Conservation (phyloP, 92 coral and sea anemone genomes). For the Zoanthus solanderi region DNA sequence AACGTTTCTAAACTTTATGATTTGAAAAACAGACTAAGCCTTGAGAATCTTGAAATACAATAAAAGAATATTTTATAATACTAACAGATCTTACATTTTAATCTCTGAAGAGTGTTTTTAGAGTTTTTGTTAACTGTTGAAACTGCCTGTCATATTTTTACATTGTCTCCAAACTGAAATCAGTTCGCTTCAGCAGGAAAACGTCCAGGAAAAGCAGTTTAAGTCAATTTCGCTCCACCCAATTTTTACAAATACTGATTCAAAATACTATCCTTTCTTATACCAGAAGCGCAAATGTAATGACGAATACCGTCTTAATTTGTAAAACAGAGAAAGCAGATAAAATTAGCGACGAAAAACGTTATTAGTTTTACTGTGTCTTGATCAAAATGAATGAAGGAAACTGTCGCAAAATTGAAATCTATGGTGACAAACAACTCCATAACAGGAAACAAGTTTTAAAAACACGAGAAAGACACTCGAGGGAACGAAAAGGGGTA, state of each 20-base stretch:
- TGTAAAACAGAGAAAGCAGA: neutral
- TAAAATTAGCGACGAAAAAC: neutral
- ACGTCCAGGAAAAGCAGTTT: neutral
- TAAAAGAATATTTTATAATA: too few species aligned
- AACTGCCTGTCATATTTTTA: neutral
- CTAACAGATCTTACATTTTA: neutral
- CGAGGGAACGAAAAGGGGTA: neutral
- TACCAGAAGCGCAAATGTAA: neutral
- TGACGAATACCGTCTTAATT: neutral
- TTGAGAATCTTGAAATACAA: too few species aligned
- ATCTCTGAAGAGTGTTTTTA: neutral
- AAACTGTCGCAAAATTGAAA: conserved; percentile 1
- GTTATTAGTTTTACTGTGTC: neutral
- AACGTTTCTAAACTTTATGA: neutral
- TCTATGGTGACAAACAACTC: conserved; percentile 9
- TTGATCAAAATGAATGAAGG: neutral
- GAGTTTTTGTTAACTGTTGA: neutral
- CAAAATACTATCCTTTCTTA: neutral
- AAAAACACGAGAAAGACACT: neutral
- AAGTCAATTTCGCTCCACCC: conserved; percentile 39
- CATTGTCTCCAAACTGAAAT: conserved; percentile 8
- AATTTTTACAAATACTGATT: conserved; percentile 10
- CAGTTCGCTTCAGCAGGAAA: conserved; percentile 19
- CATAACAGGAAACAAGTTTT: conserved; percentile 5
- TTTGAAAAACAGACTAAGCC: neutral